phyloP scores from a whole-genome alignment of 2,113 vertebrate species.

The Cottus gobio region DNA sequence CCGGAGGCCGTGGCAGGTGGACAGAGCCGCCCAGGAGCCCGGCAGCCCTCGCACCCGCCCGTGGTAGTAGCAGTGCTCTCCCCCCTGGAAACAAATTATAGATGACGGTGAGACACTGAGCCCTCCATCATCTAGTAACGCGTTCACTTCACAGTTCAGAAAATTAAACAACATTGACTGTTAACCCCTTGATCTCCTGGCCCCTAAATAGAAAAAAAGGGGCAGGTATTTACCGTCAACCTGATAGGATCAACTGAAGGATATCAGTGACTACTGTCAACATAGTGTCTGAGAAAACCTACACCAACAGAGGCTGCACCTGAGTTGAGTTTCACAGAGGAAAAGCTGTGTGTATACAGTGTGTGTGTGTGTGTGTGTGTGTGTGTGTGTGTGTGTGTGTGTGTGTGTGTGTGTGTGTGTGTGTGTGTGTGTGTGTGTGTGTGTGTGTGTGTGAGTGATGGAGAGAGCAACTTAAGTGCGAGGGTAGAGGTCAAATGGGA shows the following conservation, averaged over 20 bases:
- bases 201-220: not conserved
- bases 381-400: no score
- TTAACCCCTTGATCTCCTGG: constrained; percentile 12
- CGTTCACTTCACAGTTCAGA: constrained; percentile 38
- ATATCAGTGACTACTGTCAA: constrained; percentile 48
- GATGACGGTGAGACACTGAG: constrained; percentile 17
- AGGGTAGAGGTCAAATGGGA: not conserved
- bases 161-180: constrained; percentile 29
- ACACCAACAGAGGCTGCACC: constrained; percentile 34
- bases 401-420: not conserved
- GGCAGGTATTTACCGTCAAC: constrained; percentile 35
- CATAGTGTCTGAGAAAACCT: constrained; percentile 24
- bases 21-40: constrained; percentile 89
- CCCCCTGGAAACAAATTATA: constrained; percentile 83
- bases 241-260: constrained; percentile 15
- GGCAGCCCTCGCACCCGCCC: constrained; percentile 86
- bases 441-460: not conserved
- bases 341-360: not conserved
- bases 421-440: not conserved
- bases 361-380: not conserved
- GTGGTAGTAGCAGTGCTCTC: constrained; percentile 98
- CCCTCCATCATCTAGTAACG: constrained; percentile 27
- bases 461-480: not conserved
- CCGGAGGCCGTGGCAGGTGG: constrained; percentile 86
- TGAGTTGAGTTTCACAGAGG: constrained; percentile 34